Evolutionary conservation across 2,113 vertebrate genomes (phyloP), one percentile per base, ranked within the genome.

Genomic region (Carassius carassius): DNA sequence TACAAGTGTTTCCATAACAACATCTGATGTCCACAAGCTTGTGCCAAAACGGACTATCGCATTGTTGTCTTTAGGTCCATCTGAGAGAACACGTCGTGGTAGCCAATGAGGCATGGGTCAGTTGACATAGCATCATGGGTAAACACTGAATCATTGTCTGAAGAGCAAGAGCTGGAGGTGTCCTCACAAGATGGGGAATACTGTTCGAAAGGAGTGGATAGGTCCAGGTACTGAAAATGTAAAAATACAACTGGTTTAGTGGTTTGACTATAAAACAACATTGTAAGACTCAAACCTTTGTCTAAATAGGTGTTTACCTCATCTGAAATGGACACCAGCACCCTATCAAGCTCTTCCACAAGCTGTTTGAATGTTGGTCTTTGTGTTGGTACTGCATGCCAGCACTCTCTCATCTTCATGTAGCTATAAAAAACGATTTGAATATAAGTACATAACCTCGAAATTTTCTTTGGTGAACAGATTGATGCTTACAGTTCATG

Each of bases 361-460:
- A 99, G 94, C 91, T 98, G 98, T 89, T 99, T 98, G 92, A 99
- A 99, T 21, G 97, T 99, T 4, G 98, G 98, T 25, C 98, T 96
- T 90, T 99, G 98, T 0, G 96, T 98, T 77, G 98, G 96, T 7
- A 95, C 95, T 0, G 97, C 97, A 0, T 98, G 97, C 98, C 98
- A 99, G 91, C 98, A 99, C 90, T 99, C 98, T 21, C 97, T 93
- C 98, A 99, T 99, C 92, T 97, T 93, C 95, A 97, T 97, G 70
- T 99, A 99, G 89, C 98, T 99, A 86, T 72, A 41, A 25, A 85
- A 29, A 29, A 37, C 35, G 78, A 19, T 76, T 12, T 0, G 7
- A 79, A 58, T 25, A 32, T 11, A 9, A 47, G 77, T 44, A 65
- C 56, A 37, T 17, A 80, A 63, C n/a, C 23, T 7, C 21, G 7